Evolutionary conservation across 1,140 invertebrate species (phyloP), one percentile per base, ranked within the genome.

Genomic region (Pachypsylla venusta): DNA sequence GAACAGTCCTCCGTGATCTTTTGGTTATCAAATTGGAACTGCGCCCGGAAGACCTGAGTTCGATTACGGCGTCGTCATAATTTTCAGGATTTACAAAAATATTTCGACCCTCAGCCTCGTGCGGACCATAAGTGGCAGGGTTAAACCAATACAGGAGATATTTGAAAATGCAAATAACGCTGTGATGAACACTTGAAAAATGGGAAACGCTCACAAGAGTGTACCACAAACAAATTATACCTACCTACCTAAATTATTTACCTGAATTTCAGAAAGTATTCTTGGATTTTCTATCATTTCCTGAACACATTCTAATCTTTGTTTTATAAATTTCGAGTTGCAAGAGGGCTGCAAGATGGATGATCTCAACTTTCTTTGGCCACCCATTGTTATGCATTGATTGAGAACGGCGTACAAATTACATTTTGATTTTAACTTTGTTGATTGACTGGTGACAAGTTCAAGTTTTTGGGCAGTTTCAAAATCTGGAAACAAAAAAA

Each of bases 321-420:
- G 71, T 60, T 77, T 71, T 56, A 93, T 89, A 0, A 81, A 74
- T 5, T 76, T 65, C 60, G 76, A 63, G 60, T 84, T 77, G 67
- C 76, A 81, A 4, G 81, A 77, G 1, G 89, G 89, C 68, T 93
- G 88, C n/a, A 94, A 72, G 59, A 94, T 82, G 24, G 81, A 81
- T 1, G 87, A 82, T 58, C 91, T 72, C 4, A 97, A 73, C 1
- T 85, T 73, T 60, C 88, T 72, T 25, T 80, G 74, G 2, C 93
- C 93, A 39, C 85, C 81, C 48, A 75, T 71, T 1, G 92, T 95
- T 39, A 80, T 78, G 53, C 88, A 93, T 54, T 81, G 76, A 66
- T 93, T 85, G 14, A 96, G 67, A 10, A 86, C 75, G 20, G 81
- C 83, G 64, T 85, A 81, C 0, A 97, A 72, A 64, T 74, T 81